phyloP scores from a whole-genome alignment of 2,888 invertebrate species.

The Himalopsyche anomala region DNA sequence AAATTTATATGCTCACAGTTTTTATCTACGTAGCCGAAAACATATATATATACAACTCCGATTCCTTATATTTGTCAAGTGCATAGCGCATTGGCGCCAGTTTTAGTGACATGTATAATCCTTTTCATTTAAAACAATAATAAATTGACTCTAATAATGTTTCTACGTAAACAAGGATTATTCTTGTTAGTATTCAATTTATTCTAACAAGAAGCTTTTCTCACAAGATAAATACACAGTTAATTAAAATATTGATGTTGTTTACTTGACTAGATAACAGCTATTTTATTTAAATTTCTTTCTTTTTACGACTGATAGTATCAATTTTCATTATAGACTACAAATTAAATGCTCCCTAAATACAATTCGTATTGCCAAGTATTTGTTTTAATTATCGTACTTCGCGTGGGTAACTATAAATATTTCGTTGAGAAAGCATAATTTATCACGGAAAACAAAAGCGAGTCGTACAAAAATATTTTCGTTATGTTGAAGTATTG shows the following conservation, averaged over 20 bases:
- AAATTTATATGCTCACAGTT: too few relatives aligned
- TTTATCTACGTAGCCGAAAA: too few relatives aligned
- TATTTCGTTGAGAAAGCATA: neutral
- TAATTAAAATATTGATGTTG: constrained; percentile 22
- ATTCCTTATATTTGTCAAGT: too few relatives aligned
- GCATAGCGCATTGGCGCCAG: too few relatives aligned
- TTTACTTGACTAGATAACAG: neutral
- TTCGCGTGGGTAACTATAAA: neutral
- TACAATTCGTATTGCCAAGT: constrained; percentile 19
- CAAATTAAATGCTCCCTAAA: constrained; percentile 26
- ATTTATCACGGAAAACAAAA: constrained; percentile 32
- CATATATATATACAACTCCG: too few relatives aligned
- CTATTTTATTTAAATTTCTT: constrained; percentile 9
- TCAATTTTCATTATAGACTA: constrained; percentile 12
- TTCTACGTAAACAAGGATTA: too few relatives aligned
- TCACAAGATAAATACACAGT: neutral
- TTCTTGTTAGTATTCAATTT: too few relatives aligned
- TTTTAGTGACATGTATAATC: too few relatives aligned
- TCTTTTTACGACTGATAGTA: neutral
- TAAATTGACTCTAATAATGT: too few relatives aligned
- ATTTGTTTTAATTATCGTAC: constrained; percentile 38
- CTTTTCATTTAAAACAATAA: too few relatives aligned
- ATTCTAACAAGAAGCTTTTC: too few relatives aligned
- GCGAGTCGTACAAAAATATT: neutral
- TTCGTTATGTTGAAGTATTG: neutral